phyloP scores from a whole-genome alignment of 2,888 invertebrate genomes.

The Nymphalis c-album region DNA sequence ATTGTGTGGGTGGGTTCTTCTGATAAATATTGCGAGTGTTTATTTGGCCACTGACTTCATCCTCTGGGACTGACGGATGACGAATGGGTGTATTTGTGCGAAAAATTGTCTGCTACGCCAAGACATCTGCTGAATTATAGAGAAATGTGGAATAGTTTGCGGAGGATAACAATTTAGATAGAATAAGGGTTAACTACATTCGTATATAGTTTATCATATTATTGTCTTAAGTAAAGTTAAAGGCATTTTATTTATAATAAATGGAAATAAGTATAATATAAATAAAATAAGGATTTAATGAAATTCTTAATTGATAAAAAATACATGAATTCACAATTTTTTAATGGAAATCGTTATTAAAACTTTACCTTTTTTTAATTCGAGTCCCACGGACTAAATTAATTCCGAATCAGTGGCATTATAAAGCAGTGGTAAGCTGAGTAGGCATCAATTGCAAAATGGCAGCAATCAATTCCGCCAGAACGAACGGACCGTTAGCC shows the following conservation, averaged over 20 bases:
- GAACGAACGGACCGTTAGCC: conserved; percentile 29
- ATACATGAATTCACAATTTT: background rate
- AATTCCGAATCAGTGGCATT: conserved; percentile 27
- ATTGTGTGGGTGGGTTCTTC: conserved; percentile 41
- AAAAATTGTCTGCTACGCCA: conserved; percentile 37
- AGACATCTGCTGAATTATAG: conserved; percentile 23
- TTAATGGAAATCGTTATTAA: background rate
- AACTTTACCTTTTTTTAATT: background rate
- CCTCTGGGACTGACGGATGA: conserved; percentile 51
- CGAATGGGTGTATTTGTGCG: conserved; percentile 49
- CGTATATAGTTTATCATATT: background rate
- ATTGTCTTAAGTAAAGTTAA: background rate
- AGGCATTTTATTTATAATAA: background rate
- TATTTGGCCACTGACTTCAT: conserved; percentile 57
- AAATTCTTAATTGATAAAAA: background rate
- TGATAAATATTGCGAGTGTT: conserved; percentile 59
- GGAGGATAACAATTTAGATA: background rate
- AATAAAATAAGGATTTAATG: background rate
- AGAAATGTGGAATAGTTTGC: background rate
- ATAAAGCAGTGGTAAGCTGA: conserved; percentile 34
- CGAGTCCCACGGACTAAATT: conserved; percentile 13
- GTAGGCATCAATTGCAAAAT: conserved; percentile 42
- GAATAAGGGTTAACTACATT: too few relatives aligned
- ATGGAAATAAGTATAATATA: too few relatives aligned
- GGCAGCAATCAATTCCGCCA: conserved; percentile 47